A percentile compares a stretch with the other conserved stretches of the same genome.
Evolutionary conservation across 35 echinoderm and acorn worm genomes (phyloP).

Genomic region (Apostichopus californicus): DNA sequence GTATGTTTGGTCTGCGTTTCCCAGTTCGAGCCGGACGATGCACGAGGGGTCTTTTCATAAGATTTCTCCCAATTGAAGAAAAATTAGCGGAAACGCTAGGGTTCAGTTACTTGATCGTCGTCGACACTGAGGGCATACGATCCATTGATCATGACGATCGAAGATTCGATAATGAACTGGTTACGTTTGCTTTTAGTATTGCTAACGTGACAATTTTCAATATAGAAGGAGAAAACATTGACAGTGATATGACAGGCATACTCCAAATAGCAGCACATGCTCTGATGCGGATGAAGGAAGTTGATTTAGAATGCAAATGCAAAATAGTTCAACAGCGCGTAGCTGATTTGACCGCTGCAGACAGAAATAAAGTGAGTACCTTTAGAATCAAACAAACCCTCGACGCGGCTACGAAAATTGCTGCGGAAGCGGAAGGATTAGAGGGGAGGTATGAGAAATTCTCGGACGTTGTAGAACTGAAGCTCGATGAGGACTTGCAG

Average conservation of each 20-base stretch:
- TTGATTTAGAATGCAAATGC: slow-evolving; percentile 40
- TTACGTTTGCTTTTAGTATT: slow-evolving; percentile 11
- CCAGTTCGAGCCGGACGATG: slow-evolving; percentile 41
- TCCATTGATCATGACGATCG: background rate
- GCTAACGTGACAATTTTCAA: slow-evolving; percentile 15
- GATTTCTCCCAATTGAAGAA: slow-evolving; percentile 31
- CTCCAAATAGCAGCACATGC: slow-evolving; percentile 39
- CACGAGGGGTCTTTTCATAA: slow-evolving; percentile 22
- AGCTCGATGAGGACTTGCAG: background rate
- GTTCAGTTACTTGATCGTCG: background rate
- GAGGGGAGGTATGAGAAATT: background rate
- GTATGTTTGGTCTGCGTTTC: slow-evolving; percentile 38
- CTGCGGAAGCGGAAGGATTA: slow-evolving; percentile 7
- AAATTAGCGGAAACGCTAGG: background rate
- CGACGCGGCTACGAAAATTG: slow-evolving; percentile 17
- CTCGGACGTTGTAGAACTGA: slow-evolving; percentile 11
- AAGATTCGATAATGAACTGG: slow-evolving; percentile 17
- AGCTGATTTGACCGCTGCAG: background rate
- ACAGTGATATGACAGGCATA: slow-evolving; percentile 1
- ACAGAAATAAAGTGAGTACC: slow-evolving; percentile 2
- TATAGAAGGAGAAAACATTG: slow-evolving; percentile 24
- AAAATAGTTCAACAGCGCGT: slow-evolving; percentile 41
- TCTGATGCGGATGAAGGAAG: slow-evolving; percentile 32
- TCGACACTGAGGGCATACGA: slow-evolving; percentile 22
- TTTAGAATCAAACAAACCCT: background rate